Conservation (phyloP, 2,797 vertebrate genomes). For the Melanotaenia trifasciata region DNA sequence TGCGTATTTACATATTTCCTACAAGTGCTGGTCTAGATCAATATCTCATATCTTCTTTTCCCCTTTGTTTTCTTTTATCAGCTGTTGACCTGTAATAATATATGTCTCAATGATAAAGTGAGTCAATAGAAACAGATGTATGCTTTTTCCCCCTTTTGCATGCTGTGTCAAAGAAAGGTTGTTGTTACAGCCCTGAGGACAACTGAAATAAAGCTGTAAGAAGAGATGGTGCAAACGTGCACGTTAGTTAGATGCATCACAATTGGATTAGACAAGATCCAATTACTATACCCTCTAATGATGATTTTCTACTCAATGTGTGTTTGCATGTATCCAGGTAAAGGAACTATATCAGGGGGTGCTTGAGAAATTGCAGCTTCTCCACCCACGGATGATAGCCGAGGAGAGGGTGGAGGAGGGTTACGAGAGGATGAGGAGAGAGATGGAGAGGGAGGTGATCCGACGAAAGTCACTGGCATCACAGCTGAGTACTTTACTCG, state of each 20-base stretch:
- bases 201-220: slow-evolving; percentile 52
- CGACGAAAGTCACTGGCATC: slow-evolving; percentile 79
- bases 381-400: slow-evolving; percentile 66
- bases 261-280: slow-evolving; percentile 11
- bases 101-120: slow-evolving; percentile 14
- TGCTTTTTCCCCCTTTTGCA: slow-evolving; percentile 15
- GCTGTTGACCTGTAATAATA: slow-evolving; percentile 12
- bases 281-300: not conserved
- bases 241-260: not conserved
- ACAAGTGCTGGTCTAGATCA: not conserved
- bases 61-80: not conserved
- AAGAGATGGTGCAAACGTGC: slow-evolving; percentile 42
- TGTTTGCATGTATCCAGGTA: slow-evolving; percentile 79
- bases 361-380: slow-evolving; percentile 75
- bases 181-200: slow-evolving; percentile 60
- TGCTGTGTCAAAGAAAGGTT: slow-evolving; percentile 27
- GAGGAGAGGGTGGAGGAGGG: slow-evolving; percentile 60
- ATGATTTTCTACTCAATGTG: slow-evolving; percentile 4
- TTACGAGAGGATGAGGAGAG: slow-evolving; percentile 72
- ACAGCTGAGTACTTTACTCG: slow-evolving; percentile 79
- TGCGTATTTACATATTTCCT: not conserved
- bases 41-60: slow-evolving; percentile 7
- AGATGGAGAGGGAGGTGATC: slow-evolving; percentile 85
- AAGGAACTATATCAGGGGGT: slow-evolving; percentile 85
- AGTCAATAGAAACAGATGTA: slow-evolving; percentile 42